A percentile compares a stretch with the other conserved stretches of the same genome.
phyloP scores from a whole-genome alignment of 2,113 vertebrate genomes.

The Corapipo altera region DNA sequence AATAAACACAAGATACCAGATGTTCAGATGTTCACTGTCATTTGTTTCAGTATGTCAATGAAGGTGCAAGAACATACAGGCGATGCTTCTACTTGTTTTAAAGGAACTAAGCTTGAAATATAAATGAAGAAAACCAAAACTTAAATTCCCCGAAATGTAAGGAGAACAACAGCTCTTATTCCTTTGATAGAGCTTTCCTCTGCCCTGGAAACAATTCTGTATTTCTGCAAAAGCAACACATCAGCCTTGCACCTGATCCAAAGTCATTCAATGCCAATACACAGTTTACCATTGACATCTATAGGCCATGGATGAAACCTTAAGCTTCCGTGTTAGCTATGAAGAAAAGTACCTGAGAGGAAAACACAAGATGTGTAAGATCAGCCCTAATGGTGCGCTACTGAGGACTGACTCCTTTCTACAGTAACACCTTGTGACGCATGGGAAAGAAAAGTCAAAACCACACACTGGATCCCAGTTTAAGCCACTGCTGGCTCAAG shows the following conservation, averaged over 20 bases:
- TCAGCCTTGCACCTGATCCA: neutral
- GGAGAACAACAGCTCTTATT: neutral
- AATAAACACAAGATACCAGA: neutral
- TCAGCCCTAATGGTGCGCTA: neutral
- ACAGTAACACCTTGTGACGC: fast-evolving
- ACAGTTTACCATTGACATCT: neutral
- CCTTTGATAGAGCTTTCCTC: neutral
- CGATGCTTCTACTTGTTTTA: neutral
- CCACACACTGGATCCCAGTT: neutral
- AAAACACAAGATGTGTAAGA: neutral
- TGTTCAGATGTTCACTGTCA: neutral
- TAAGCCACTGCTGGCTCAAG: neutral
- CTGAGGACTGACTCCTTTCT: neutral
- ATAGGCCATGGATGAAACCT: neutral
- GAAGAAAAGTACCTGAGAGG: neutral
- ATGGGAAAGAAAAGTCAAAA: neutral
- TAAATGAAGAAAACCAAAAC: conserved; percentile 48
- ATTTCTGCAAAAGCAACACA: neutral
- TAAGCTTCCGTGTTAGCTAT: neutral
- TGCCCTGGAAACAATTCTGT: neutral
- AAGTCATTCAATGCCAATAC: neutral
- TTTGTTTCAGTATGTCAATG: neutral
- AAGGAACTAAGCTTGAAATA: conserved; percentile 4
- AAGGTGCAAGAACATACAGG: neutral
- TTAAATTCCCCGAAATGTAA: neutral